Evolutionary conservation across 2,888 invertebrate species (phyloP).

Genomic region (Drosophila prolongata): DNA sequence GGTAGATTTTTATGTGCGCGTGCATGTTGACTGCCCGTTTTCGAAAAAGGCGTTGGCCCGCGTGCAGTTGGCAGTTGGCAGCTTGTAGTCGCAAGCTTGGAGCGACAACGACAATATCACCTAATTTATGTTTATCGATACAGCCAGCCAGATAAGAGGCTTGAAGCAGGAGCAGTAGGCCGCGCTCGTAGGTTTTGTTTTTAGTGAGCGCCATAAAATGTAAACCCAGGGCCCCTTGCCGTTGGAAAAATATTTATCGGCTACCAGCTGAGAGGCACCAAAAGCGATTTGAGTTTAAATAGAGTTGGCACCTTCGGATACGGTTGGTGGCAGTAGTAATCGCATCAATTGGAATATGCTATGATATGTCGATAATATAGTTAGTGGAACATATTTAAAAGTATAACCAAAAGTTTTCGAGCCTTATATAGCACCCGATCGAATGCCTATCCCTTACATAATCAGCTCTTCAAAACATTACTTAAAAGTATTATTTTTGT

Average conservation of each 20-base stretch:
- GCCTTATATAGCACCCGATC: too few relatives aligned
- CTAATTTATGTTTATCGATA: slow-evolving; percentile 80
- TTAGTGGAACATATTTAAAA: too few relatives aligned
- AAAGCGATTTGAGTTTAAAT: neutral
- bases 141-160: slow-evolving; percentile 68
- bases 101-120: slow-evolving; percentile 69
- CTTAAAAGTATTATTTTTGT: too few relatives aligned
- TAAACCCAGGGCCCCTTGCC: slow-evolving; percentile 35
- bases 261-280: slow-evolving; percentile 28
- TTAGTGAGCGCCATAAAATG: slow-evolving; percentile 70
- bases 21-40: slow-evolving; percentile 70
- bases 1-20: slow-evolving; percentile 75
- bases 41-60: slow-evolving; percentile 15
- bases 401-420: too few relatives aligned
- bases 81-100: slow-evolving; percentile 32
- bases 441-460: too few relatives aligned
- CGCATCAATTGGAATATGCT: too few relatives aligned
- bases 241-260: slow-evolving; percentile 31
- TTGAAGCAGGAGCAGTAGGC: slow-evolving; percentile 44
- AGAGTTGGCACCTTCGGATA: too few relatives aligned
- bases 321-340: too few relatives aligned
- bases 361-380: too few relatives aligned
- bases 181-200: slow-evolving; percentile 73
- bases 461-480: too few relatives aligned
- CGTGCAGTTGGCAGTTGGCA: slow-evolving; percentile 26